Percentiles rank a stretch among this genome's conserved stretches.
phyloP scores from a whole-genome alignment of 1,140 invertebrate species.

The Cotesia glomerata region DNA sequence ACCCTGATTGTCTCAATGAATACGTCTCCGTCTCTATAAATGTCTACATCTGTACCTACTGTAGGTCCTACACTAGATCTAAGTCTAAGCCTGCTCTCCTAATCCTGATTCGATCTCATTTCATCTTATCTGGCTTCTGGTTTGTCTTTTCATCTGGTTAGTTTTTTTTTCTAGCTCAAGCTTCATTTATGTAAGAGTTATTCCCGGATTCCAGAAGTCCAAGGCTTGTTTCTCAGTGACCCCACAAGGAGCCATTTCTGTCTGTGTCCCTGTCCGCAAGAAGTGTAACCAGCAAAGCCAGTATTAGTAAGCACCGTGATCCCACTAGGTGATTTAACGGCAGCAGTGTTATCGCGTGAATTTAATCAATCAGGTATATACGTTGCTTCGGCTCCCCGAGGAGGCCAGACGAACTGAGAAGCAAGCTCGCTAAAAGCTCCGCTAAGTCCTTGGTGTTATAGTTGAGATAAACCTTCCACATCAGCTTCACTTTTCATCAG shows the following conservation, averaged over 20 bases:
- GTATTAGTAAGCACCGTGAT: slow-evolving; percentile 29
- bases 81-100: too few relatives aligned
- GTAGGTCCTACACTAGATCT: neutral
- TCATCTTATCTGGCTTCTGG: too few relatives aligned
- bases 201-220: too few relatives aligned
- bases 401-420: slow-evolving; percentile 40
- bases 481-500: neutral
- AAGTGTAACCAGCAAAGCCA: too few relatives aligned
- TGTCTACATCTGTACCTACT: neutral
- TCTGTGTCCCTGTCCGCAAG: neutral
- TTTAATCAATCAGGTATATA: slow-evolving; percentile 60
- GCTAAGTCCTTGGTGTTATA: slow-evolving; percentile 53
- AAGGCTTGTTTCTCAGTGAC: neutral
- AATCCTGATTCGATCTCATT: too few relatives aligned
- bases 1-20: slow-evolving; percentile 1
- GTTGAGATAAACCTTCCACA: slow-evolving; percentile 45
- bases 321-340: slow-evolving; percentile 49
- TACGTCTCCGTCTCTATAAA: neutral
- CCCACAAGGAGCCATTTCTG: neutral
- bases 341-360: slow-evolving; percentile 56
- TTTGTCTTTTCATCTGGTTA: neutral
- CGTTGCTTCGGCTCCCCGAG: too few relatives aligned
- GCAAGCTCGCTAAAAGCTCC: slow-evolving; percentile 36
- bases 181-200: neutral
- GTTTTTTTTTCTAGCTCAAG: neutral